A percentile compares a stretch with the other conserved stretches of the same genome.
Conservation (phyloP, 2,113 vertebrate species). For the Carettochelys insculpta region DNA sequence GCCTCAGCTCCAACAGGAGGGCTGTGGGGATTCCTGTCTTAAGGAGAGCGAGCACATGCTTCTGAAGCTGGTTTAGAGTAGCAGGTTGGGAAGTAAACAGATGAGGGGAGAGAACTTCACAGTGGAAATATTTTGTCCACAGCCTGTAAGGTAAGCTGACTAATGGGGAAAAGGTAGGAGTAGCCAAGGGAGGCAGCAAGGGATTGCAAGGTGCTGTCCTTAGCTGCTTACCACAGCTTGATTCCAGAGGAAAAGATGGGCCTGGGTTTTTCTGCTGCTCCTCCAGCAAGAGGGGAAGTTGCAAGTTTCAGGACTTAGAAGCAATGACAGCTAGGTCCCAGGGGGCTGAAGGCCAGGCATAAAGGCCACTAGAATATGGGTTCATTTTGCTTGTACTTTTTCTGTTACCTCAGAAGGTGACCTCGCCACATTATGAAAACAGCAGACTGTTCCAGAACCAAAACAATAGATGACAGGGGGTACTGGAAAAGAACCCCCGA, state of each 20-base stretch:
- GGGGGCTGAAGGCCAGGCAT: not conserved
- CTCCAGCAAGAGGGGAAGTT: not conserved
- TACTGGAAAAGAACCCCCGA: no score
- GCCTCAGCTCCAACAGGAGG: no score
- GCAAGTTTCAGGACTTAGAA: not conserved
- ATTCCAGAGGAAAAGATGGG: not conserved
- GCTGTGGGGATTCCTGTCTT: no score
- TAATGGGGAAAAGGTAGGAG: not conserved
- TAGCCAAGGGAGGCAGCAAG: not conserved
- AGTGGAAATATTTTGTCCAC: no score
- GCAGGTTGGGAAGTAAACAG: no score
- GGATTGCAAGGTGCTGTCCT: not conserved
- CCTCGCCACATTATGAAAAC: not conserved
- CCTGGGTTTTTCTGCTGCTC: not conserved
- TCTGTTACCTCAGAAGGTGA: not conserved
- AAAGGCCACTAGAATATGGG: not conserved
- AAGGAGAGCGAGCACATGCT: not conserved
- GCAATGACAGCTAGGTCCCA: not conserved
- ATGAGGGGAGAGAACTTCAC: no score
- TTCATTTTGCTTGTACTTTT: not conserved
- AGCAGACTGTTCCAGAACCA: not conserved
- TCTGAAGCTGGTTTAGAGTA: not conserved
- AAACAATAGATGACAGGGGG: not conserved
- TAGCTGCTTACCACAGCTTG: not conserved
- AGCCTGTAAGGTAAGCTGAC: not conserved